A percentile compares a stretch with the other conserved stretches of the same genome.
Evolutionary conservation across 64 coral and sea anemone species (phyloP).

Genomic region (Actinia tenebrosa): DNA sequence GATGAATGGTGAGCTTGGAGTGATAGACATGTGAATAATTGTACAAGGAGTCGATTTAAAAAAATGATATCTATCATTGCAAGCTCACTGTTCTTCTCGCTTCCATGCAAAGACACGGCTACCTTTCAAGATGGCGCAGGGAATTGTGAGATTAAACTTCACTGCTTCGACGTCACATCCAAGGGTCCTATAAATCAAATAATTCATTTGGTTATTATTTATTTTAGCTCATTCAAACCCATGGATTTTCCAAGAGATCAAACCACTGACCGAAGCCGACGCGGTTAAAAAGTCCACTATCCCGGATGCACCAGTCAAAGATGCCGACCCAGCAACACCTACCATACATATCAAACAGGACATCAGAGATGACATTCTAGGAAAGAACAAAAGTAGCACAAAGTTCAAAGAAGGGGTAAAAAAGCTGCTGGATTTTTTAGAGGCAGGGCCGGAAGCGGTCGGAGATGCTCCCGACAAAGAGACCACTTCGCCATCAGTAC

Average conservation of each 20-base stretch:
- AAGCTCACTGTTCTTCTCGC: no score
- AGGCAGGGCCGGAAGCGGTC: not conserved
- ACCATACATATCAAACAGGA: not conserved
- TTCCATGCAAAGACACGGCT: no score
- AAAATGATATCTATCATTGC: no score
- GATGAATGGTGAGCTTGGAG: no score
- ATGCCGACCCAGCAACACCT: not conserved
- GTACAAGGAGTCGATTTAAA: no score
- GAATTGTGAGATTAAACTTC: no score
- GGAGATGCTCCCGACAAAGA: not conserved
- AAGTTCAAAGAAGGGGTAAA: slow-evolving; percentile 10
- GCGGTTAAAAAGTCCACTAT: not conserved
- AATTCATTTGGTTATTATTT: not conserved
- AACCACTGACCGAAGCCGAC: not conserved
- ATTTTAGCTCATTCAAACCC: not conserved
- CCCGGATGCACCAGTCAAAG: not conserved
- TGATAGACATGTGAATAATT: no score
- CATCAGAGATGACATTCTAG: not conserved
- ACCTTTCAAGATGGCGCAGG: no score
- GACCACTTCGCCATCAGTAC: no score
- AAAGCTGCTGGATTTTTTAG: slow-evolving; percentile 19
- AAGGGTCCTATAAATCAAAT: not conserved
- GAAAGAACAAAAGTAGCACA: not conserved
- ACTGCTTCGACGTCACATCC: no score
- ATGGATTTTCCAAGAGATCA: slow-evolving; percentile 21